Evolutionary conservation across 2,113 vertebrate genomes (phyloP).

Genomic region (Melanotaenia duboulayi): DNA sequence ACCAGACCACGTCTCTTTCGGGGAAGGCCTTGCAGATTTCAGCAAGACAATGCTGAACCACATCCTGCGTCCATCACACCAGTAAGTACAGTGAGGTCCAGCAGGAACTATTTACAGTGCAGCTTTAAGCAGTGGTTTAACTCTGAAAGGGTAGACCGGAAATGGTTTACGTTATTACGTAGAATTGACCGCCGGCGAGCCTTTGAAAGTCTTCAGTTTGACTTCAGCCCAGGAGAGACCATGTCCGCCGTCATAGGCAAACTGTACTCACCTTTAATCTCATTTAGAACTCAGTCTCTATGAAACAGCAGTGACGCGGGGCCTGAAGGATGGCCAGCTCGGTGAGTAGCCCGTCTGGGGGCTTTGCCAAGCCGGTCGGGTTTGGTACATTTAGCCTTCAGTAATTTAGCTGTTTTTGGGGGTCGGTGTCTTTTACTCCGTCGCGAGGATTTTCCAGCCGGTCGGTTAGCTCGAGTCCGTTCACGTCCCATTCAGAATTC

Average conservation of each 20-base stretch:
- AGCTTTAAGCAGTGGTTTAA: too few species aligned
- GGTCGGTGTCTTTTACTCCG: constrained; percentile 41
- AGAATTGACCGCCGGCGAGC: constrained; percentile 68
- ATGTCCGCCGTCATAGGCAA: constrained; percentile 85
- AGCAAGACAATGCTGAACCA: too few species aligned
- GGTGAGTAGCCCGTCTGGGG: constrained; percentile 84
- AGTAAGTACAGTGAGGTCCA: too few species aligned
- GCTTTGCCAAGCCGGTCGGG: neutral
- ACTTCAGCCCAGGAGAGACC: constrained; percentile 83
- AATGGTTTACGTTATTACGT: fast-evolving
- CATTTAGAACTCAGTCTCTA: constrained; percentile 82
- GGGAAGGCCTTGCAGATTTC: too few species aligned
- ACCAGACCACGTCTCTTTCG: too few species aligned
- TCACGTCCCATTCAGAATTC: constrained; percentile 7
- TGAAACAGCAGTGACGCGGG: constrained; percentile 87
- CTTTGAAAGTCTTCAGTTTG: constrained; percentile 83
- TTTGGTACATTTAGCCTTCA: neutral
- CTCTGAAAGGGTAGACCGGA: constrained; percentile 49
- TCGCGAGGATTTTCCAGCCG: constrained; percentile 50
- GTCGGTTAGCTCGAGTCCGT: constrained; percentile 43
- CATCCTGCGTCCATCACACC: too few species aligned
- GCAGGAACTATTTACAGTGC: too few species aligned
- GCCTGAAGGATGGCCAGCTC: constrained; percentile 92
- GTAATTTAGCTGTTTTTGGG: constrained; percentile 27
- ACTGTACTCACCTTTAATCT: constrained; percentile 77